Evolutionary conservation across 2,888 invertebrate species (phyloP).

Genomic region (Perizoma flavofasciatum): DNA sequence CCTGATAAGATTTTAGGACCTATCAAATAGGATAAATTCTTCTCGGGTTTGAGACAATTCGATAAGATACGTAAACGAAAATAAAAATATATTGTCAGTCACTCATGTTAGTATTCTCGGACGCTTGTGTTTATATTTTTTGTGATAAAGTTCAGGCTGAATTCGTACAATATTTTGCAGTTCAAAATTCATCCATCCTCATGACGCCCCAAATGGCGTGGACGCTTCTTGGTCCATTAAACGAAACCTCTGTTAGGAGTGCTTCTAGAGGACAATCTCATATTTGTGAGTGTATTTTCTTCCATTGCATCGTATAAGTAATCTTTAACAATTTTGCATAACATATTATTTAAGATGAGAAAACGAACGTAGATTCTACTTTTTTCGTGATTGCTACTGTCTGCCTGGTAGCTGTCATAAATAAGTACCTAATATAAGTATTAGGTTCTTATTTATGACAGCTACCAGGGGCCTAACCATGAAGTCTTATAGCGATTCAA

Average conservation of each 20-base stretch:
- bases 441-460: no score
- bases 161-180: neutral
- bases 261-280: slow-evolving; percentile 17
- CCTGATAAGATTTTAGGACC: slow-evolving; percentile 20
- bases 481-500: no score
- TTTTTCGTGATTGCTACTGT: no score
- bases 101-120: slow-evolving; percentile 12
- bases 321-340: no score
- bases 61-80: slow-evolving; percentile 32
- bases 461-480: no score
- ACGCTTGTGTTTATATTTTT: slow-evolving; percentile 18
- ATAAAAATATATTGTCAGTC: slow-evolving; percentile 19
- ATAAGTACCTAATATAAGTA: no score
- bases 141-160: slow-evolving; percentile 3
- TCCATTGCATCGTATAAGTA: neutral
- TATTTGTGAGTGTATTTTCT: slow-evolving; percentile 33
- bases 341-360: no score
- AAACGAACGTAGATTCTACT: no score
- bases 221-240: slow-evolving; percentile 34
- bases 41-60: slow-evolving; percentile 27
- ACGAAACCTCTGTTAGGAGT: slow-evolving; percentile 23
- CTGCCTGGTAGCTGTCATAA: no score
- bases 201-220: slow-evolving; percentile 29
- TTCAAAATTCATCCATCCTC: slow-evolving; percentile 8
- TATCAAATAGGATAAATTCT: slow-evolving; percentile 28